Base-by-base conservation (phyloP, 2,113 vertebrate genomes). In the Paraplagusia blochii region DNA sequence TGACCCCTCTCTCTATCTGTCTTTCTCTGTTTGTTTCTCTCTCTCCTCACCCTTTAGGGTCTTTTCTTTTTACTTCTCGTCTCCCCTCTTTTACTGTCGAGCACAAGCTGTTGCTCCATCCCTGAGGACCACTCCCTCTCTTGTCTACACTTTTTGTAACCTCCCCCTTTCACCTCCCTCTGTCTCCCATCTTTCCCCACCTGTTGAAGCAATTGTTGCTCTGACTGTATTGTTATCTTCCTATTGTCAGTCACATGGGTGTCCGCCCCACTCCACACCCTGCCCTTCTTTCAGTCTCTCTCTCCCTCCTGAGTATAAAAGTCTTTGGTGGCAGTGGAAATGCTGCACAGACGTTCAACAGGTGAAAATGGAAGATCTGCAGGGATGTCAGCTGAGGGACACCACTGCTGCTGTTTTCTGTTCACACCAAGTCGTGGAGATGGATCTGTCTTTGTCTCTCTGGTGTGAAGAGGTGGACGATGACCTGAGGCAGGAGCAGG, bases 401-500 rank as follows among this genome's bases (percentile, higher is more conserved):
- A 11, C 15, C 35, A 47, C 11, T 12, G 19, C 35, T 43, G 7
- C 10, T 55, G 76, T 73, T 71, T 33, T 45, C 62, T 57, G 5
- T 36, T 42, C 35, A 47, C 66, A 53, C 22, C 45, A 53, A 60
- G 56, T 40, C 9, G 9, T 58, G 35, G 42, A 49, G 35, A 80
- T 76, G 74, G 76, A 73, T 52, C 68, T 88, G 86, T 44, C 81
- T 9, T 63, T 87, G 76, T 90, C 89, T 69, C 87, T 92, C 68
- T 90, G 89, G 90, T 92, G 90, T n/a, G 86, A 89, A 60, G 89
- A 92, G 66, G 73, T 19, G 19, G 87, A 87, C 51, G 74, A 79
- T 0, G 65, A 60, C 9, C 62, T 67, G 52, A 53, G 22, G 35
- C 78, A 42, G 38, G 66, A 47, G 15, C 63, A 53, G 43, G 59